Evolutionary conservation across 2,888 invertebrate species (phyloP).

Genomic region (Campaea margaritaria): DNA sequence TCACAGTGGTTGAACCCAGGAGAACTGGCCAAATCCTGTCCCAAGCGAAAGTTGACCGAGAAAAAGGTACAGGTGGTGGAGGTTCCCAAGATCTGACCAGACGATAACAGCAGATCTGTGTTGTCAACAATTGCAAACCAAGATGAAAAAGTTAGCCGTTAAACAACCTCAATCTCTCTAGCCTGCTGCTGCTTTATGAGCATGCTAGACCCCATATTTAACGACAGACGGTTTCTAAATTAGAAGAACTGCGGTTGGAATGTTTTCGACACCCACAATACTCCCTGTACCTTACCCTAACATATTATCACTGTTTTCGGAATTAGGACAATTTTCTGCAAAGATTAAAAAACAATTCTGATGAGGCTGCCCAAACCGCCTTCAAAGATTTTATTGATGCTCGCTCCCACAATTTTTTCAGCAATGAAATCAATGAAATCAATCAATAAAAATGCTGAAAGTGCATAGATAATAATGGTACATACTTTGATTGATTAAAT

Average conservation of each 20-base stretch:
- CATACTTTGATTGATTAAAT: conserved; percentile 16
- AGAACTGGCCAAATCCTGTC: no score
- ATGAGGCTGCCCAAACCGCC: conserved; percentile 23
- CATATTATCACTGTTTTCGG: conserved; percentile 22
- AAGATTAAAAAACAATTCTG: conserved; percentile 20
- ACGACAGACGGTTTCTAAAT: conserved; percentile 12
- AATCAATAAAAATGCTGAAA: neutral
- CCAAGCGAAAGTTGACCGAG: no score
- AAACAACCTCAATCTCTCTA: conserved; percentile 32
- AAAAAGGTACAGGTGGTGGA: conserved; percentile 39
- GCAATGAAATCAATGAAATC: neutral
- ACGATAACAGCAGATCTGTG: conserved; percentile 36
- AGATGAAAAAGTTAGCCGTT: conserved; percentile 37
- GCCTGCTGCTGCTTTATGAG: conserved; percentile 21
- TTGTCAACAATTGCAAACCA: conserved; percentile 39
- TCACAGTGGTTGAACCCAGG: conserved; percentile 40
- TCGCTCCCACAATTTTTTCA: conserved; percentile 11
- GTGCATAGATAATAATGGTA: conserved; percentile 14
- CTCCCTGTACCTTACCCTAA: conserved; percentile 30
- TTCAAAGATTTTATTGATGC: conserved; percentile 22
- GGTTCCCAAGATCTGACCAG: conserved; percentile 26
- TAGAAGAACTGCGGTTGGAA: conserved; percentile 28
- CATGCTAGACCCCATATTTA: conserved; percentile 29
- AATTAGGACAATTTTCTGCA: conserved; percentile 23
- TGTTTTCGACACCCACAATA: conserved; percentile 28